These are phyloP conservation scores for Tetranychus truncatus DNA, from an alignment of 2,888 invertebrate species.

Conservation along the genomic window DNA sequence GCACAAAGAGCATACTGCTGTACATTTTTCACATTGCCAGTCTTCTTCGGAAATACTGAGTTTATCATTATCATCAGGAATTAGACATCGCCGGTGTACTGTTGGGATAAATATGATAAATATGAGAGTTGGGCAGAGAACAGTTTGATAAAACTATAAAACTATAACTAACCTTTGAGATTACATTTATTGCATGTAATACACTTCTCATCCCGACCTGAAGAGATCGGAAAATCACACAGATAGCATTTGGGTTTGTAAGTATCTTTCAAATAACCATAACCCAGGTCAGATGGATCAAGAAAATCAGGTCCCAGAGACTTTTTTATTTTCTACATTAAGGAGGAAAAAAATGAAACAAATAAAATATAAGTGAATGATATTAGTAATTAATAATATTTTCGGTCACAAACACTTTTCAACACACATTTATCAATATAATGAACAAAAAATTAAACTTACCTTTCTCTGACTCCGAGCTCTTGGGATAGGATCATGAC, in stretches of 20 bases:
- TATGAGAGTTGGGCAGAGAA: neutral
- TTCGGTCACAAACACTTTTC: too few species aligned
- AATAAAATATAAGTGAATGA: neutral
- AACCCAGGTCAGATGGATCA: constrained; percentile 25
- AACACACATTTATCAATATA: neutral
- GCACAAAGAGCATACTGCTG: neutral
- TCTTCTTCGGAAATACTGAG: constrained; percentile 1
- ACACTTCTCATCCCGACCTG: neutral
- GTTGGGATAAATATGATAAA: neutral
- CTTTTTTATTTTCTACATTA: constrained; percentile 28
- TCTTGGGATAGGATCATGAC: neutral
- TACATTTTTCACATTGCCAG: constrained; percentile 3
- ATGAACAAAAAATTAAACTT: neutral
- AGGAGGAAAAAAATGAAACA: neutral
- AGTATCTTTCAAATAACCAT: constrained; percentile 23
- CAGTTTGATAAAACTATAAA: neutral
- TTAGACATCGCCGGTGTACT: constrained; percentile 10
- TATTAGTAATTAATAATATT: neutral
- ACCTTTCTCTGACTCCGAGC: neutral
- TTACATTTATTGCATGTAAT: constrained; percentile 3
- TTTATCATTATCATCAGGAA: neutral
- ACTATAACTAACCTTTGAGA: constrained; percentile 5
- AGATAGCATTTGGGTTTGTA: constrained; percentile 30
- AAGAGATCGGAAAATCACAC: constrained; percentile 29
- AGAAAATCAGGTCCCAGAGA: constrained; percentile 30